Conservation (phyloP, 1,140 invertebrate genomes). For the Achroia grisella region DNA sequence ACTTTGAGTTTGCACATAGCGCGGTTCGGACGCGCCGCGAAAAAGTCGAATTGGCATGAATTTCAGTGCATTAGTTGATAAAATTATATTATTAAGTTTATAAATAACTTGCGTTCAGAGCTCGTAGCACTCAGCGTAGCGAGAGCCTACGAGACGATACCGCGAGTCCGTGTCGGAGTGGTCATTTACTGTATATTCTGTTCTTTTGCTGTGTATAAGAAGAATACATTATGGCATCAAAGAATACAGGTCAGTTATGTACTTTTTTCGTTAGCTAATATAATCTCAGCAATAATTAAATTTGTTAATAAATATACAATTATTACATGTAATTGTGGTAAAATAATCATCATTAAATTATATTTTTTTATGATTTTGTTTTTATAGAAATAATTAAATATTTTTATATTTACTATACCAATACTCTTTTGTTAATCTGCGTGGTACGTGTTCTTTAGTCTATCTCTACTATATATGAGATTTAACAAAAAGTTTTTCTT, state of each 20-base stretch:
- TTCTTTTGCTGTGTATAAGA: background rate
- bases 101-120: slow-evolving; percentile 19
- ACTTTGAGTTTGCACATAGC: slow-evolving; percentile 39
- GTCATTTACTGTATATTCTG: background rate
- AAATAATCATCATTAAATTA: no score
- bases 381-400: no score
- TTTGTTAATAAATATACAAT: no score
- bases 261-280: background rate
- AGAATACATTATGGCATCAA: slow-evolving; percentile 2
- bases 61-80: slow-evolving; percentile 30
- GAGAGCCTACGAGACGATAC: slow-evolving; percentile 33
- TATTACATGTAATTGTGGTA: no score
- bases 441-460: no score
- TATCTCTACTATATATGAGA: no score
- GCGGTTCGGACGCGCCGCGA: slow-evolving; percentile 32
- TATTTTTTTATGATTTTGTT: no score
- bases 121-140: slow-evolving; percentile 50
- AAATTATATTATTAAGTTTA: slow-evolving; percentile 16
- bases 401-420: no score
- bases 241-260: slow-evolving; percentile 4
- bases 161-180: background rate
- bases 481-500: no score
- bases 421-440: no score
- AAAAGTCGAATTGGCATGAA: slow-evolving; percentile 3
- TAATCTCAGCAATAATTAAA: no score